These are phyloP conservation scores for Holothuria glaberrima DNA, from an alignment of 35 echinoderm and acorn worm species.

Conservation along the genomic window DNA sequence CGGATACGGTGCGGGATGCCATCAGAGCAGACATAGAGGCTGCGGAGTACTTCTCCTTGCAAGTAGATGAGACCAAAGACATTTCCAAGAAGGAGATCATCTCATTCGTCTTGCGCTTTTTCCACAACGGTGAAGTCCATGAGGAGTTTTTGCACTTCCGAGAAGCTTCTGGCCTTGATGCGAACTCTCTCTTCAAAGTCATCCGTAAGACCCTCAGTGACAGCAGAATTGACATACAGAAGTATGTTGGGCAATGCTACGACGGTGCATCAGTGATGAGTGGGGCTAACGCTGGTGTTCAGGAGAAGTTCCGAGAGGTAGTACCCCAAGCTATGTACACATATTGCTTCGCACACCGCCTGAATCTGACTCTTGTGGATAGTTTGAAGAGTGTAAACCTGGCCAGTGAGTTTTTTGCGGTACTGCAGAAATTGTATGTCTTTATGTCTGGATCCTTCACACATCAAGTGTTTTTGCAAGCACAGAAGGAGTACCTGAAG, in stretches of 20 bases:
- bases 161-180: slow-evolving; percentile 47
- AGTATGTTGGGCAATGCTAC: slow-evolving; percentile 37
- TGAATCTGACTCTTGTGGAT: slow-evolving; percentile 64
- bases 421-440: slow-evolving; percentile 56
- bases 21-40: slow-evolving; percentile 26
- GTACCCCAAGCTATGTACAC: slow-evolving; percentile 32
- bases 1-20: slow-evolving; percentile 24
- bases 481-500: slow-evolving; percentile 43
- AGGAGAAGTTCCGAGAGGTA: slow-evolving; percentile 32
- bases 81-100: slow-evolving; percentile 42
- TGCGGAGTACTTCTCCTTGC: slow-evolving; percentile 43
- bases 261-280: slow-evolving; percentile 54
- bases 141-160: slow-evolving; percentile 48
- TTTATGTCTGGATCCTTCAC: slow-evolving; percentile 53
- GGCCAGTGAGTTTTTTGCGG: slow-evolving; percentile 61
- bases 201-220: slow-evolving; percentile 4
- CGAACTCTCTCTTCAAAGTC: neutral
- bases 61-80: slow-evolving; percentile 49
- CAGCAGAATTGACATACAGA: slow-evolving; percentile 34
- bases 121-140: slow-evolving; percentile 24
- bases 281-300: slow-evolving; percentile 55
- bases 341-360: slow-evolving; percentile 58
- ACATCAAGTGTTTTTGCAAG: slow-evolving; percentile 55
- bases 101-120: slow-evolving; percentile 45
- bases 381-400: slow-evolving; percentile 10